These are phyloP conservation scores for Corythornis madagascariensis DNA, from an alignment of 2,113 vertebrate species.

Conservation along the genomic window DNA sequence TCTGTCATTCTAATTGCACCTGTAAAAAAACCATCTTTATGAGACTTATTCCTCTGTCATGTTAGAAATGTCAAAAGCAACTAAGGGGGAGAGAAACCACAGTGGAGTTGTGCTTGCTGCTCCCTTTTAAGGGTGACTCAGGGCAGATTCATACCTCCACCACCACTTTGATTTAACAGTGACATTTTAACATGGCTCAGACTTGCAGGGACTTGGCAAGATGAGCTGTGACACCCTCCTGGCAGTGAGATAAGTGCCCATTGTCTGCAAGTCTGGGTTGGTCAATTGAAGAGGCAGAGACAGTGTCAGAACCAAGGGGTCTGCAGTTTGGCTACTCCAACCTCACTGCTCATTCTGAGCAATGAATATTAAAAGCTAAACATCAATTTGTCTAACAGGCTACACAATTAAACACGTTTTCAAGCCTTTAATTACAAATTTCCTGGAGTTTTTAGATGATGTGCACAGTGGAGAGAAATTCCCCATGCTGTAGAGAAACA, in stretches of 20 bases:
- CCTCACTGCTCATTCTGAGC: not conserved
- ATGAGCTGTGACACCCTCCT: not conserved
- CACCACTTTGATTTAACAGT: not conserved
- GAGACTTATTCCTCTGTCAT: not conserved
- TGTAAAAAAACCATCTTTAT: not conserved
- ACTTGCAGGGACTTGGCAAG: fast-evolving
- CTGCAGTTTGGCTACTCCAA: not conserved
- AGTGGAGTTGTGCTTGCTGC: not conserved
- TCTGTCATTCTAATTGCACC: not conserved
- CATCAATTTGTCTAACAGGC: not conserved
- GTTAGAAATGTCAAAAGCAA: not conserved
- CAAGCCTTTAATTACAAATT: not conserved
- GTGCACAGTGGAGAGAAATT: not conserved
- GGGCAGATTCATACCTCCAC: not conserved
- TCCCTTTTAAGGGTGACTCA: not conserved
- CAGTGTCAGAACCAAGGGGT: not conserved
- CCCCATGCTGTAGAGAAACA: not conserved
- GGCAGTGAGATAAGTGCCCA: not conserved
- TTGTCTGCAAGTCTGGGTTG: not conserved
- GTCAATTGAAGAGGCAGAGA: not conserved
- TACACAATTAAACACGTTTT: not conserved
- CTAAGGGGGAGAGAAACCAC: not conserved
- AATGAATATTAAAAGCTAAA: not conserved
- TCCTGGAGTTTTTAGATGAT: not conserved
- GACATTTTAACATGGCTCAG: not conserved